phyloP scores from a whole-genome alignment of 2,113 vertebrate genomes.

The Aptenodytes forsteri region DNA sequence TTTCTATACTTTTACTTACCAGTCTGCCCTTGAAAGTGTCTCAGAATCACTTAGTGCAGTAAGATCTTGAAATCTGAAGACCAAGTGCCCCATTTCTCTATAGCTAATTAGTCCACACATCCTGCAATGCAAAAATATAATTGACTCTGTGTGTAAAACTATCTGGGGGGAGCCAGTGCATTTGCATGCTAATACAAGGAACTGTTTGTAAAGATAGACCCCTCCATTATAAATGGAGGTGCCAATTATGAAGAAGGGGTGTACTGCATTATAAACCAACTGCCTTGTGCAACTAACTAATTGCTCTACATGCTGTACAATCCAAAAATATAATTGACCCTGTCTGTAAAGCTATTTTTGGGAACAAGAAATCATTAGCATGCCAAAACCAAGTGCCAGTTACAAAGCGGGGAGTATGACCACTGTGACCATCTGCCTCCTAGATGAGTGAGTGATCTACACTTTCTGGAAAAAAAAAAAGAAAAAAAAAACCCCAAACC shows the following conservation, averaged over 20 bases:
- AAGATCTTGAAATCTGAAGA: slow-evolving; percentile 45
- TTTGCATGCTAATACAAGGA: slow-evolving; percentile 31
- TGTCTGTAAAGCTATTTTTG: slow-evolving; percentile 54
- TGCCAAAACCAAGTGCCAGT: slow-evolving; percentile 31
- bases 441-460: background rate
- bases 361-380: slow-evolving; percentile 52
- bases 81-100: slow-evolving; percentile 10
- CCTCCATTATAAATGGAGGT: slow-evolving; percentile 17
- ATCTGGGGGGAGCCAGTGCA: slow-evolving; percentile 23
- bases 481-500: background rate
- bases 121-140: slow-evolving; percentile 33
- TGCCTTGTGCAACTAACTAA: slow-evolving; percentile 47
- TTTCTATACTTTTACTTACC: background rate
- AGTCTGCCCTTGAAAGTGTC: slow-evolving; percentile 17
- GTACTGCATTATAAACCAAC: slow-evolving; percentile 35
- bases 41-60: slow-evolving; percentile 15
- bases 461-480: background rate
- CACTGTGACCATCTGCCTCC: slow-evolving; percentile 35
- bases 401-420: slow-evolving; percentile 13
- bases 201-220: slow-evolving; percentile 30
- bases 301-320: background rate
- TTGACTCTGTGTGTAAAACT: slow-evolving; percentile 47
- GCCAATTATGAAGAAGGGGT: slow-evolving; percentile 25
- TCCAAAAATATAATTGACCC: slow-evolving; percentile 48
- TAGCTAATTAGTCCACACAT: slow-evolving; percentile 10